Evolutionary conservation across 2,888 invertebrate species (phyloP).

Genomic region (Sialis fuliginosa): DNA sequence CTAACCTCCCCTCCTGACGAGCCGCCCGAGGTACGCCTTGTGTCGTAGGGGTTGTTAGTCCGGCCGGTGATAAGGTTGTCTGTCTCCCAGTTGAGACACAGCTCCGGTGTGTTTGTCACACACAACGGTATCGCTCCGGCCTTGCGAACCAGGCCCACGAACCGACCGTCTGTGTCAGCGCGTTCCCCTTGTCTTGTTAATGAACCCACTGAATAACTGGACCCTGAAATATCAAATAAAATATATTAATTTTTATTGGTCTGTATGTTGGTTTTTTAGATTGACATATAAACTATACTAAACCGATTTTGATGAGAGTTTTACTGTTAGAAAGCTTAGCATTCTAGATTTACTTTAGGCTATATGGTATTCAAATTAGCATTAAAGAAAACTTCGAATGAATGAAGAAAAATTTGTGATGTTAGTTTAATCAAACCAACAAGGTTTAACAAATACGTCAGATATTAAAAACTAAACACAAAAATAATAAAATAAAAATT

Average conservation of each 20-base stretch:
- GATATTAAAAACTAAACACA: too few relatives aligned
- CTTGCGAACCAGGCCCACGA: constrained; percentile 27
- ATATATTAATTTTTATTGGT: neutral
- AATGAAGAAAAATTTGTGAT: too few relatives aligned
- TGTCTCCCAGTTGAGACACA: constrained; percentile 40
- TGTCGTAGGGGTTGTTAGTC: constrained; percentile 44
- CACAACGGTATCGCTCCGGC: constrained; percentile 43
- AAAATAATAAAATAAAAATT: too few relatives aligned
- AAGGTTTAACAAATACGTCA: too few relatives aligned
- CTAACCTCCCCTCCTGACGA: constrained; percentile 41
- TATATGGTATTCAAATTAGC: too few relatives aligned
- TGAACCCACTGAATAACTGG: constrained; percentile 21
- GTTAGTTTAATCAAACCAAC: too few relatives aligned
- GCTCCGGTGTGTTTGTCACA: constrained; percentile 44
- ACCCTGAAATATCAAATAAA: constrained; percentile 15
- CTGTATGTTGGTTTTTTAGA: too few relatives aligned
- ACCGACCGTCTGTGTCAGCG: constrained; percentile 31
- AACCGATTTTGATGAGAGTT: too few relatives aligned
- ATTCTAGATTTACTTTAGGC: too few relatives aligned
- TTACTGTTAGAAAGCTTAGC: too few relatives aligned
- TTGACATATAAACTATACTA: too few relatives aligned
- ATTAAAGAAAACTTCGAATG: too few relatives aligned
- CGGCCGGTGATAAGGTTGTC: constrained; percentile 39
- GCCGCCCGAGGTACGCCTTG: constrained; percentile 36
- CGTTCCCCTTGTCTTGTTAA: constrained; percentile 17